These are phyloP conservation scores for Pseudomyrmex gracilis DNA, from an alignment of 1,140 invertebrate genomes.

Conservation along the genomic window DNA sequence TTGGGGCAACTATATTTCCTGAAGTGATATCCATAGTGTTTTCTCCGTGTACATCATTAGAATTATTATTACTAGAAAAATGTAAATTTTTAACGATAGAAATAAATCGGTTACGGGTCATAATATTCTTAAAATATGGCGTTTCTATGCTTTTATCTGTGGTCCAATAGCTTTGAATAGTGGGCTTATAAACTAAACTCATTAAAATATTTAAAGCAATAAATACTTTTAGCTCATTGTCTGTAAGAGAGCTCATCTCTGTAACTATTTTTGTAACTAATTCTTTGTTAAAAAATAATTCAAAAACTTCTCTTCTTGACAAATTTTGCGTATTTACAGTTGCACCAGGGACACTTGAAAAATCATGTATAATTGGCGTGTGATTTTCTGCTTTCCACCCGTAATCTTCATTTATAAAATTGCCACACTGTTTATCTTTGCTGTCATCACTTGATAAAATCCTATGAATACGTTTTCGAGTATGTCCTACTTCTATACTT, in stretches of 20 bases:
- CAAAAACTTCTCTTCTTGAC: conserved; percentile 41
- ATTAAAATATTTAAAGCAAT: conserved; percentile 54
- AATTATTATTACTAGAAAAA: conserved; percentile 29
- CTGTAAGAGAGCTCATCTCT: conserved; percentile 24
- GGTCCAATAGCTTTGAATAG: conserved; percentile 46
- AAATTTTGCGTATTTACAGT: background rate
- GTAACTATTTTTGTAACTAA: conserved; percentile 37
- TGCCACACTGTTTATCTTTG: conserved; percentile 20
- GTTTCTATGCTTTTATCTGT: conserved; percentile 58
- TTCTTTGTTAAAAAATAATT: conserved; percentile 56
- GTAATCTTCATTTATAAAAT: conserved; percentile 35
- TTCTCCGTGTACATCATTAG: conserved; percentile 22
- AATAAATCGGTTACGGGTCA: conserved; percentile 33
- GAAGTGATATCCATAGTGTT: too few species aligned
- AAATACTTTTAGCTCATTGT: conserved; percentile 45
- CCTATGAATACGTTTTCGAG: conserved; percentile 27
- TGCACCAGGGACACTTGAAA: background rate
- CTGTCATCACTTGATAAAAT: conserved; percentile 46
- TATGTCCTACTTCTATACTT: conserved; percentile 22
- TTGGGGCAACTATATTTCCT: too few species aligned
- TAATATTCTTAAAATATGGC: conserved; percentile 59
- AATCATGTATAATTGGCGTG: conserved; percentile 15
- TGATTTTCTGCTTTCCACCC: conserved; percentile 25
- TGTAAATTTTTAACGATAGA: conserved; percentile 37
- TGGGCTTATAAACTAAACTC: conserved; percentile 37